A percentile compares a stretch with the other conserved stretches of the same genome.
Evolutionary conservation across 2,113 vertebrate species (phyloP).

Genomic region (Helogale parvula): DNA sequence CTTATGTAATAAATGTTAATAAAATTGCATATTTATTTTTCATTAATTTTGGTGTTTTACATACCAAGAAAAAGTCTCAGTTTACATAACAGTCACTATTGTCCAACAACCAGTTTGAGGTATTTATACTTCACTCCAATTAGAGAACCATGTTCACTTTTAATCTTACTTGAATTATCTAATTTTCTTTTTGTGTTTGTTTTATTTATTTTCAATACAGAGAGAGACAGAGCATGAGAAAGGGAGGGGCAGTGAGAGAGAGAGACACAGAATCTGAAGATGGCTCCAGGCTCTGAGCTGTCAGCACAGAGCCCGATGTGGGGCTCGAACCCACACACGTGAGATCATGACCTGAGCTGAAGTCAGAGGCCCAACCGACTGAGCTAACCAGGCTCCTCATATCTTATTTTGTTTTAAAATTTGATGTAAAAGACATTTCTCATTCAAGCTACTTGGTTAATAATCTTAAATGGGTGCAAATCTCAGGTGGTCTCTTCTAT

Average conservation of each 20-base stretch:
- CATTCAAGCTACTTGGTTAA: not conserved
- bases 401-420: slow-evolving; percentile 22
- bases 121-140: not conserved
- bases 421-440: not conserved
- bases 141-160: not conserved
- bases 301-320: too few species aligned
- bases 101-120: not conserved
- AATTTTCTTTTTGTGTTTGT: too few species aligned
- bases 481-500: not conserved
- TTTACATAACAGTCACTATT: not conserved
- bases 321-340: too few species aligned
- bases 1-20: not conserved
- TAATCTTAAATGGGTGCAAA: slow-evolving; percentile 1
- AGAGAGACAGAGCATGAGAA: too few species aligned
- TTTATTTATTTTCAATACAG: too few species aligned
- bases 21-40: not conserved
- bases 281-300: too few species aligned
- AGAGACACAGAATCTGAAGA: too few species aligned
- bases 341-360: too few species aligned
- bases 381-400: too few species aligned
- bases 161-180: too few species aligned
- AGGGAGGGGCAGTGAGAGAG: too few species aligned
- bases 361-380: too few species aligned
- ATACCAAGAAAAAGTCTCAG: not conserved
- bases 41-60: not conserved